Percentiles rank a stretch among this genome's conserved stretches.
Conservation (phyloP, 2,113 vertebrate genomes). For the Cromileptes altivelis region DNA sequence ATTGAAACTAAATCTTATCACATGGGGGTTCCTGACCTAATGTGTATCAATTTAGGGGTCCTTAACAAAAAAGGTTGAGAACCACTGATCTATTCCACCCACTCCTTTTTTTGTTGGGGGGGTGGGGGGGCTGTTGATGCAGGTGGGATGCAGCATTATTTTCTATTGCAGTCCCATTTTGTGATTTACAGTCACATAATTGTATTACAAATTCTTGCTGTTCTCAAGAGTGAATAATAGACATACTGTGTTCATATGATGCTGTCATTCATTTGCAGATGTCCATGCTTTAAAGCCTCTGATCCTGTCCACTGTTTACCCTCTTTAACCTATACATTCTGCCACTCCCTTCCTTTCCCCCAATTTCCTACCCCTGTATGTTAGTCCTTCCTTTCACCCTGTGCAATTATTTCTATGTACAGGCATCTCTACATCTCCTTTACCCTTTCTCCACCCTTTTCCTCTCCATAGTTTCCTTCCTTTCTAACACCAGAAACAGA, state of each 20-base stretch:
- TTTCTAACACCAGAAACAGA: constrained; percentile 17
- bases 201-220: not conserved
- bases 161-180: not conserved
- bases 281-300: not conserved
- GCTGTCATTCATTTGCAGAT: not conserved
- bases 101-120: no score
- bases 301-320: not conserved
- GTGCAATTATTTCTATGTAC: not conserved
- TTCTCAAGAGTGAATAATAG: not conserved
- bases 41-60: no score
- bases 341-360: not conserved
- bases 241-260: not conserved
- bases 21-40: no score
- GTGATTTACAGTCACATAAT: not conserved
- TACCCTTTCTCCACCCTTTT: constrained; percentile 17
- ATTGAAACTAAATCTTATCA: no score
- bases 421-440: not conserved
- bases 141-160: not conserved
- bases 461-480: constrained; percentile 17
- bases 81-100: no score
- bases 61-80: no score
- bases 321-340: not conserved
- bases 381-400: not conserved
- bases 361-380: not conserved
- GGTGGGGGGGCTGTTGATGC: no score